Percentiles rank a stretch among this genome's conserved stretches.
Evolutionary conservation across 2,113 vertebrate genomes (phyloP).

Genomic region (Stigmatopora argus): DNA sequence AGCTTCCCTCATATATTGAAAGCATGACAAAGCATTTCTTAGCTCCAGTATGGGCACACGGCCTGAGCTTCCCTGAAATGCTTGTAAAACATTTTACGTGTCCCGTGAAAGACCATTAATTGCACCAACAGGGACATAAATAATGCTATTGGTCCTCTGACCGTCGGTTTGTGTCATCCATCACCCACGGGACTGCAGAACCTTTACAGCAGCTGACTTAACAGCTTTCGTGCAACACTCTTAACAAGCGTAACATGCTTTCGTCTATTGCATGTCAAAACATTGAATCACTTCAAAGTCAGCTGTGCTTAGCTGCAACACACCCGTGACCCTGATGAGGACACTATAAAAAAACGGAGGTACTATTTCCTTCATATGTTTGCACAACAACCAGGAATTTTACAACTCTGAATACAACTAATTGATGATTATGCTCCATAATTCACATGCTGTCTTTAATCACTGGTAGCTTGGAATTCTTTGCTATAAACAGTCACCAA

Average conservation of each 20-base stretch:
- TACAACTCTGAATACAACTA: slow-evolving; percentile 52
- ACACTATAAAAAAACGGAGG: background rate
- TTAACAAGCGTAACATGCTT: background rate
- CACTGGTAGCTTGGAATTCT: slow-evolving; percentile 13
- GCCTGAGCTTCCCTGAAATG: slow-evolving; percentile 6
- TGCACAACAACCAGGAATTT: slow-evolving; percentile 50
- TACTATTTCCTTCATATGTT: background rate
- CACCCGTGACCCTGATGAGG: background rate
- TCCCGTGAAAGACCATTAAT: slow-evolving; percentile 3
- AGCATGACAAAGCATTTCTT: background rate
- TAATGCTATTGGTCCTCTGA: slow-evolving; percentile 8
- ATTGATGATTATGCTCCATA: slow-evolving; percentile 43
- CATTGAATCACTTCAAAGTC: background rate
- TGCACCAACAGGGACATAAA: slow-evolving; percentile 16
- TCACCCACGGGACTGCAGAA: slow-evolving; percentile 11
- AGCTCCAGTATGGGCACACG: background rate
- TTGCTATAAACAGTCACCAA: slow-evolving; percentile 16
- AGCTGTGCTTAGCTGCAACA: background rate
- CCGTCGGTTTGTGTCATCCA: slow-evolving; percentile 8
- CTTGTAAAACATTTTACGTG: slow-evolving; percentile 1
- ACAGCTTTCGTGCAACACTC: background rate
- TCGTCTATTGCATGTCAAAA: background rate
- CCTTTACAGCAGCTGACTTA: slow-evolving; percentile 25
- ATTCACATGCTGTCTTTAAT: slow-evolving; percentile 39
- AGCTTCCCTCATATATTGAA: background rate